phyloP scores from a whole-genome alignment of 2,888 invertebrate species.

The Xanthorhoe spadicearia region DNA sequence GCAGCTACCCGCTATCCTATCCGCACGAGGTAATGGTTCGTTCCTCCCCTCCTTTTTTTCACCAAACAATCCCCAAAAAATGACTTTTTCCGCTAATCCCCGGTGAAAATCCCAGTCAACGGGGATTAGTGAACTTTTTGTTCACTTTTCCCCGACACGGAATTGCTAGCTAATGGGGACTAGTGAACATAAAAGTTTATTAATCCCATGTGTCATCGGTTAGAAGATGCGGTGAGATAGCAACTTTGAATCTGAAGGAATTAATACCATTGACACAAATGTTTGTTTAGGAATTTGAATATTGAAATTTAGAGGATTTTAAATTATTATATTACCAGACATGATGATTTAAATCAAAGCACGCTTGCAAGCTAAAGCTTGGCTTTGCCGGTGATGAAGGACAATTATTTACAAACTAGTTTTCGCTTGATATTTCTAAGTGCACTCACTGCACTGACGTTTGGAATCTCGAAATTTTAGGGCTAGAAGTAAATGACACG shows the following conservation, averaged over 20 bases:
- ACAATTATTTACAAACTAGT: slow-evolving; percentile 13
- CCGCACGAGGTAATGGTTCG: slow-evolving; percentile 67
- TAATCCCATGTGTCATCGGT: neutral
- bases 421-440: slow-evolving; percentile 9
- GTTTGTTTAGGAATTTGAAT: neutral
- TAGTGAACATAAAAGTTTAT: no score
- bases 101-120: no score
- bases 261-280: no score
- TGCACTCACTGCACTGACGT: slow-evolving; percentile 19
- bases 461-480: neutral
- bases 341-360: slow-evolving; percentile 12
- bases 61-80: no score
- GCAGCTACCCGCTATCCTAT: slow-evolving; percentile 75
- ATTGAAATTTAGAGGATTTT: neutral
- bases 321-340: neutral
- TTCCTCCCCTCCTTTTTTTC: neutral
- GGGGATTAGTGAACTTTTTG: no score
- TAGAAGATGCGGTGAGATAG: neutral
- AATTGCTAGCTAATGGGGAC: no score
- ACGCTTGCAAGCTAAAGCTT: slow-evolving; percentile 33
- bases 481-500: neutral
- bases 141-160: no score
- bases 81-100: no score
- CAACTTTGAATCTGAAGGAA: neutral
- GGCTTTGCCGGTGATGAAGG: slow-evolving; percentile 13